phyloP scores from a whole-genome alignment of 2,797 vertebrate genomes.

The Cyprinodon diabolis region DNA sequence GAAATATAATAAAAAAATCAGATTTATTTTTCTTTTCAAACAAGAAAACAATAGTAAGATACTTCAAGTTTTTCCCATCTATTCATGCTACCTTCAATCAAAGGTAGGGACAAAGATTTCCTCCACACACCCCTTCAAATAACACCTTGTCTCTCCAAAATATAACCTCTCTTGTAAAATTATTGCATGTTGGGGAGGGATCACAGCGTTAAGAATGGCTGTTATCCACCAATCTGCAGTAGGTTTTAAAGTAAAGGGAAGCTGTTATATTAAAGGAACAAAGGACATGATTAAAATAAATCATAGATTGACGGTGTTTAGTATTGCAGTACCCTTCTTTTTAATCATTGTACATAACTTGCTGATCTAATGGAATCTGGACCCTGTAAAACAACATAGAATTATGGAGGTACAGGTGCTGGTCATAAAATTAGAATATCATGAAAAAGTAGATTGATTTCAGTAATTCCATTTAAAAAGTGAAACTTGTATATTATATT shows the following conservation, averaged over 20 bases:
- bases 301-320: conserved; percentile 4
- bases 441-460: too few species aligned
- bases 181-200: conserved; percentile 22
- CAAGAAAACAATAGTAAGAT: background rate
- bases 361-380: background rate
- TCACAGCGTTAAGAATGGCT: conserved; percentile 53
- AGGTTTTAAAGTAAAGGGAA: conserved; percentile 55
- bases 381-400: background rate
- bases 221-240: conserved; percentile 54
- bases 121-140: background rate
- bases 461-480: too few species aligned
- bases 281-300: conserved; percentile 30
- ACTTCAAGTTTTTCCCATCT: background rate
- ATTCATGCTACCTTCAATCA: background rate
- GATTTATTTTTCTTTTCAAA: conserved; percentile 3
- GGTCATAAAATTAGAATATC: too few species aligned
- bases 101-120: background rate
- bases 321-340: background rate
- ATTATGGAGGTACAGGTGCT: background rate
- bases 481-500: too few species aligned
- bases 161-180: conserved; percentile 13
- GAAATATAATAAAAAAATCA: background rate
- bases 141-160: conserved; percentile 1
- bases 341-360: background rate
- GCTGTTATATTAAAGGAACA: conserved; percentile 44